Evolutionary conservation across 1,140 invertebrate genomes (phyloP), one percentile per base, ranked within the genome.

Genomic region (Cyclina sinensis): DNA sequence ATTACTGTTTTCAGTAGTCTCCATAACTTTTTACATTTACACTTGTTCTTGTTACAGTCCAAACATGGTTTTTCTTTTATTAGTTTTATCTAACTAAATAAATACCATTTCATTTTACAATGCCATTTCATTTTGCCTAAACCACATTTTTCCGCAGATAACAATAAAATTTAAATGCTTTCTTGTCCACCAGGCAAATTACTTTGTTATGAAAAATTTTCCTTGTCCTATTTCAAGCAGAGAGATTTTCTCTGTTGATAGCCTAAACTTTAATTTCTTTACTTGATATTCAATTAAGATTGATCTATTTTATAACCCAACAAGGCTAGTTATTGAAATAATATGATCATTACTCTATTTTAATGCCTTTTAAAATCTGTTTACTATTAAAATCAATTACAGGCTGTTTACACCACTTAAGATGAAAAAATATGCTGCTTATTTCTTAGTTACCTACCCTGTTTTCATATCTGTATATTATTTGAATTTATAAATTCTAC

Each of bases 111-210:
- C n/a, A n/a, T n/a, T n/a, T n/a, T n/a, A n/a, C n/a, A n/a, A n/a
- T n/a, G n/a, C n/a, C n/a, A n/a, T n/a, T n/a, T n/a, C 43, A 4
- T 54, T 18, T 54, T 7, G 51, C 51, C 21, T 54, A n/a, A 54
- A 65, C 59, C 59, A 65, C 5, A 30, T 24, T 65, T 65, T 65
- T 30, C n/a, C n/a, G 30, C 3, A 39, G 32, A 70, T 70, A 70
- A 70, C 32, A 70, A 70, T 30, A 37, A 7, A n/a, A 37, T 37
- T 70, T 37, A 70, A 70, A 39, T 27, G 27, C 14, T 70, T 70
- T 70, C 65, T 39, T 70, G 32, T 70, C 65, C 21, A 39, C 65
- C n/a, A 70, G 65, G 65, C 65, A 16, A 70, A 37, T 11, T 70
- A 70, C 14, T 70, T 11, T 37, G 14, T 62, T 27, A 70, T 35